A percentile compares a stretch with the other conserved stretches of the same genome.
These are phyloP conservation scores for Adelosebastes latens DNA, from an alignment of 2,797 vertebrate species.

Conservation along the genomic window DNA sequence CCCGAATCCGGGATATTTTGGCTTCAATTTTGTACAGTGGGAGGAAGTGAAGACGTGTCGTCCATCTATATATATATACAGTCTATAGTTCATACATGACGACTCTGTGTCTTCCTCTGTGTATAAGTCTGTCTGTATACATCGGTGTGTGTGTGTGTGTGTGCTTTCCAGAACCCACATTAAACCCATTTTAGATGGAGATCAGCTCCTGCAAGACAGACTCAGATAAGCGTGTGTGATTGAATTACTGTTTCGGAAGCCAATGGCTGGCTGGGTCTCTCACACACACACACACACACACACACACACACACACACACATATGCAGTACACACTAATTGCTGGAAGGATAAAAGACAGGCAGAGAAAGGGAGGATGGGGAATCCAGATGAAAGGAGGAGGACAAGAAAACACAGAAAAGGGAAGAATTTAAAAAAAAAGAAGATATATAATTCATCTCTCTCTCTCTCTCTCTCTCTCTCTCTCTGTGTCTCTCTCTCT, in stretches of 20 bases:
- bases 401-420: slow-evolving; percentile 7
- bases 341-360: slow-evolving; percentile 32
- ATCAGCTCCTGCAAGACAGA: slow-evolving; percentile 56
- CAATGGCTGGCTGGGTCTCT: not conserved
- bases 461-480: not conserved
- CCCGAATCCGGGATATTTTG: too few species aligned
- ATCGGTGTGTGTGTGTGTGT: not conserved
- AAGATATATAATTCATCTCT: not conserved
- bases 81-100: not conserved
- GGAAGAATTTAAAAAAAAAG: not conserved
- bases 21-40: too few species aligned
- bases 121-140: not conserved
- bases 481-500: not conserved
- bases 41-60: too few species aligned
- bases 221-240: slow-evolving; percentile 62
- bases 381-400: slow-evolving; percentile 38
- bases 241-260: slow-evolving; percentile 48
- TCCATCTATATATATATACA: too few species aligned
- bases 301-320: slow-evolving; percentile 5
- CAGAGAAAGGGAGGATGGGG: slow-evolving; percentile 8
- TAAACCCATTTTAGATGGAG: slow-evolving; percentile 54
- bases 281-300: not conserved
- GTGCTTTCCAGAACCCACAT: slow-evolving; percentile 17
- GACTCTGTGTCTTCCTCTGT: not conserved
- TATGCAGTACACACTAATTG: slow-evolving; percentile 43